Conservation (phyloP, 2,888 invertebrate genomes). For the Julus scandinavius region DNA sequence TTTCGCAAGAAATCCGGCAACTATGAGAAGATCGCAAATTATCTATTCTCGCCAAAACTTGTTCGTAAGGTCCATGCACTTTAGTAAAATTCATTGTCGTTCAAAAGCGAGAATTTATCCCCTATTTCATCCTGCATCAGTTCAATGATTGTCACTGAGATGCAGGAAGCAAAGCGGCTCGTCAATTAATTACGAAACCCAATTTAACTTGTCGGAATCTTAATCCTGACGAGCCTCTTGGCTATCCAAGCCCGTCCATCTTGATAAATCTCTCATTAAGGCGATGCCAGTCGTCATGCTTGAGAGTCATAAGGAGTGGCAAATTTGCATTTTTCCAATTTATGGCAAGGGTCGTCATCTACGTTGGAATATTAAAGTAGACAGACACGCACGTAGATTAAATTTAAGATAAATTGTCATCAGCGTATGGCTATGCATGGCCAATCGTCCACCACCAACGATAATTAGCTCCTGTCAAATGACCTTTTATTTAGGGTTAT, state of each 20-base stretch:
- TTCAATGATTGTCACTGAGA: neutral
- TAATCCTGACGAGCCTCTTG: slow-evolving; percentile 35
- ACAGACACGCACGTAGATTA: slow-evolving; percentile 4
- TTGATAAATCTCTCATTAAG: slow-evolving; percentile 34
- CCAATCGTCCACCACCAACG: neutral
- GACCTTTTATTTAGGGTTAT: neutral
- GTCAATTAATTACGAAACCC: slow-evolving; percentile 34
- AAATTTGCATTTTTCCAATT: slow-evolving; percentile 34
- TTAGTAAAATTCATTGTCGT: neutral
- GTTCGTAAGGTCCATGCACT: too few relatives aligned
- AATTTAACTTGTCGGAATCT: slow-evolving; percentile 28
- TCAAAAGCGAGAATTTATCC: neutral
- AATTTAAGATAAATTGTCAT: slow-evolving; percentile 3
- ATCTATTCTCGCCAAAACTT: too few relatives aligned
- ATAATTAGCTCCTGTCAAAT: slow-evolving; percentile 8
- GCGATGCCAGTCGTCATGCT: slow-evolving; percentile 27
- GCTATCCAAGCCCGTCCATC: slow-evolving; percentile 35
- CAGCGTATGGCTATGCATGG: neutral
- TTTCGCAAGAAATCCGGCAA: too few relatives aligned
- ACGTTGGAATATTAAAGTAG: slow-evolving; percentile 3
- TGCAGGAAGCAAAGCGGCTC: neutral
- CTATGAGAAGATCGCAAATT: too few relatives aligned
- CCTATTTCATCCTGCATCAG: neutral
- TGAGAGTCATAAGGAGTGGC: slow-evolving; percentile 25
- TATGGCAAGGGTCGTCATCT: neutral